These are phyloP conservation scores for Nemopilema nomurai DNA, from an alignment of 30 jellyfish, hydroid and myxozoan species.

Conservation along the genomic window DNA sequence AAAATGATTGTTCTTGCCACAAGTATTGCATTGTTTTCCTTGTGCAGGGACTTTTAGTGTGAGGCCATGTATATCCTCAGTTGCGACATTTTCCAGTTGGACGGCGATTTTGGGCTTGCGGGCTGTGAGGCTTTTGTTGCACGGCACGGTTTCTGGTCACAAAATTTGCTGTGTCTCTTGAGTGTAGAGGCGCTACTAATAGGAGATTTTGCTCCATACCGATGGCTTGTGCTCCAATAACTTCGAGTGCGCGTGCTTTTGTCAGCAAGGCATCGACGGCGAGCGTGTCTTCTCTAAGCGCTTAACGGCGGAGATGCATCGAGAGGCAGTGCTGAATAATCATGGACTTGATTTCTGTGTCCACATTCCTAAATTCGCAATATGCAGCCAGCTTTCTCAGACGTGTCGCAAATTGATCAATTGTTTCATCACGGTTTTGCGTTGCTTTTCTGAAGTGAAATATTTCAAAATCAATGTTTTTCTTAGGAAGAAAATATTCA, in stretches of 20 bases:
- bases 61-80: slow-evolving; percentile 50
- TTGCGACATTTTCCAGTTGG: slow-evolving; percentile 39
- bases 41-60: slow-evolving; percentile 32
- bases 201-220: slow-evolving; percentile 33
- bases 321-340: slow-evolving; percentile 32
- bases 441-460: slow-evolving; percentile 38
- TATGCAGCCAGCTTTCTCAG: slow-evolving; percentile 44
- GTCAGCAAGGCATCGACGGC: slow-evolving; percentile 36
- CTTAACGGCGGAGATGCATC: slow-evolving; percentile 23
- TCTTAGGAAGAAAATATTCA: slow-evolving; percentile 39
- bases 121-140: slow-evolving; percentile 39
- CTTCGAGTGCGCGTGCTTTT: slow-evolving; percentile 44
- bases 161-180: slow-evolving; percentile 19
- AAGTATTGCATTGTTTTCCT: slow-evolving; percentile 31
- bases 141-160: slow-evolving; percentile 43
- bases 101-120: slow-evolving; percentile 27
- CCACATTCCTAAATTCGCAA: slow-evolving; percentile 29
- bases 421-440: slow-evolving; percentile 50
- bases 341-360: slow-evolving; percentile 28
- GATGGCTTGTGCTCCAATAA: slow-evolving; percentile 23
- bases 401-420: slow-evolving; percentile 39
- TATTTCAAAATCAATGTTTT: slow-evolving; percentile 33
- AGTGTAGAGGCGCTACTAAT: slow-evolving; percentile 14
- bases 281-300: slow-evolving; percentile 43
- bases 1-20: slow-evolving; percentile 36